These are phyloP conservation scores for Campylomormyrus tamandua DNA, from an alignment of 2,113 vertebrate genomes.

Conservation along the genomic window DNA sequence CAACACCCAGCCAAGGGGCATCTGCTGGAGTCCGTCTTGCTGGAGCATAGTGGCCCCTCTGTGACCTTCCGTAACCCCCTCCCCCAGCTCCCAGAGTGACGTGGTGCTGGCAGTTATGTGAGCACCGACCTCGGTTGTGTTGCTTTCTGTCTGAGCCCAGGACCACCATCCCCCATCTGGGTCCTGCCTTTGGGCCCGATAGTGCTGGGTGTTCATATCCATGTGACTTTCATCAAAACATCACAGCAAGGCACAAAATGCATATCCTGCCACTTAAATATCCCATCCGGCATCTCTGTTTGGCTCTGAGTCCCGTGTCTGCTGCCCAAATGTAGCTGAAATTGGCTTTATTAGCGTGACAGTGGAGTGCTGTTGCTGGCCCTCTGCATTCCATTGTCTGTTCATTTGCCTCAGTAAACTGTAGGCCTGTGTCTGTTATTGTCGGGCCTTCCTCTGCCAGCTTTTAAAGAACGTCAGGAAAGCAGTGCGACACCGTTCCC, in stretches of 20 bases:
- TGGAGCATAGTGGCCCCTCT: slow-evolving; percentile 38
- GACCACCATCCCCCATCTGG: neutral
- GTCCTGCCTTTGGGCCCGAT: neutral
- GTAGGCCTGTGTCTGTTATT: neutral
- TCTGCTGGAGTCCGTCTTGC: slow-evolving; percentile 50
- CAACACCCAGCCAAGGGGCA: slow-evolving; percentile 27
- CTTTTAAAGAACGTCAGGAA: neutral
- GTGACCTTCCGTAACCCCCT: neutral
- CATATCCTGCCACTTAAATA: neutral
- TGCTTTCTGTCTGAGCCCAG: neutral
- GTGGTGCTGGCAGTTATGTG: slow-evolving; percentile 2
- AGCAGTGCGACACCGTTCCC: neutral
- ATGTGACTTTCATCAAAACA: neutral
- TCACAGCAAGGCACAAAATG: neutral
- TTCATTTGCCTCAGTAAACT: neutral
- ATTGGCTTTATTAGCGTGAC: slow-evolving; percentile 22
- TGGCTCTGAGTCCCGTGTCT: neutral
- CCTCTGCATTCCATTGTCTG: neutral
- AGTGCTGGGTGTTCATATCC: neutral
- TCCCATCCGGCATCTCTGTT: slow-evolving; percentile 12
- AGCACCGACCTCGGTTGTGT: neutral
- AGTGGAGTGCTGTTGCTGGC: neutral
- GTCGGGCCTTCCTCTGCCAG: neutral
- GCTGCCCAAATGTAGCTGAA: slow-evolving; percentile 9
- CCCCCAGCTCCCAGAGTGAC: neutral